Evolutionary conservation across 2,888 invertebrate species (phyloP), one percentile per base, ranked within the genome.

Genomic region (Acrocyrtus sp.): DNA sequence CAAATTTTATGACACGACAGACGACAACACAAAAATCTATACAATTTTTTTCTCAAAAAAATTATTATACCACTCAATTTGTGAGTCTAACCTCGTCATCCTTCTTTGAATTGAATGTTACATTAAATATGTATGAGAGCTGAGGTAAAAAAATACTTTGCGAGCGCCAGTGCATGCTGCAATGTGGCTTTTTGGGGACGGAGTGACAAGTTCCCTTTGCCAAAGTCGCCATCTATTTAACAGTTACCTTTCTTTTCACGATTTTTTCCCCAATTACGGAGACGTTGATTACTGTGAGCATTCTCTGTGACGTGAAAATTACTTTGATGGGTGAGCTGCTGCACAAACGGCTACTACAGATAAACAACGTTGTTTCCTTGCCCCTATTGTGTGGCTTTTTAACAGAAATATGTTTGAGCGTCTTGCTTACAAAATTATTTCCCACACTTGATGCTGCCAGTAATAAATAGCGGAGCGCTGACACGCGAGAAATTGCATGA

Each of bases 401-500:
- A n/a, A n/a, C n/a, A n/a, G n/a, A n/a, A n/a, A n/a, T n/a, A n/a
- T n/a, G n/a, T n/a, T n/a, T n/a, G n/a, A n/a, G n/a, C n/a, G 22
- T 26, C 8, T 12, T 54, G 26, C 19, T 22, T 45, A 60, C 60
- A 51, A 60, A 60, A 47, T 21, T n/a, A 43, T 26, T 68, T 68
- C 68, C 68, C 68, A 68, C 68, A 68, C 68, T 60, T 53, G 53
- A 60, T 58, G 56, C 26, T 66, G 48, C 34, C 56, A 29, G 57
- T 48, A 56, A 45, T 47, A 56, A 17, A 45, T 54, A 24, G 54
- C 51, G 34, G 12, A 12, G 58, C 15, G 39, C 12, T 19, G 39
- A 48, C 48, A 3, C 27, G 29, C 24, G 29, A 41, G 43, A 26
- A 15, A n/a, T 45, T 45, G 26, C 6, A n/a, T n/a, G n/a, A n/a